These are phyloP conservation scores for Camponotus fellah DNA, from an alignment of 2,888 invertebrate genomes.

Conservation along the genomic window DNA sequence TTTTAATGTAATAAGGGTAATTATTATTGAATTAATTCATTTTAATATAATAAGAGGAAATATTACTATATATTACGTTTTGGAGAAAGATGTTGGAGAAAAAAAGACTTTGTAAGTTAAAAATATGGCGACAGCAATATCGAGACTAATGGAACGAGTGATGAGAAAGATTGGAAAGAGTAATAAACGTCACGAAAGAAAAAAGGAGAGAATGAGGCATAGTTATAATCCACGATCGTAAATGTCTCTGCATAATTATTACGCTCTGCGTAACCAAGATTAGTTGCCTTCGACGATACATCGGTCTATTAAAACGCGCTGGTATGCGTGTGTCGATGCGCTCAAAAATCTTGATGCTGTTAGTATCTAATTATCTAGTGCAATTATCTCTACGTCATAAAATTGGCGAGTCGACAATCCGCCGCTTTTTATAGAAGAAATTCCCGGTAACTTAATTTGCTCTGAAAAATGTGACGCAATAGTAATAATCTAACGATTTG, in stretches of 20 bases:
- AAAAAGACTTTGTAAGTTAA: not conserved
- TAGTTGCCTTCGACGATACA: constrained; percentile 35
- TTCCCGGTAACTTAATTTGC: constrained; percentile 8
- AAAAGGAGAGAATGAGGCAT: constrained; percentile 23
- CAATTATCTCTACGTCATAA: constrained; percentile 48
- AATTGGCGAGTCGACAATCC: constrained; percentile 65
- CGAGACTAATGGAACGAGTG: constrained; percentile 4
- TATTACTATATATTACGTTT: not conserved
- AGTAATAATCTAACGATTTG: constrained; percentile 32
- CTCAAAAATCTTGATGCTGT: constrained; percentile 23
- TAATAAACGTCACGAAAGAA: constrained; percentile 57
- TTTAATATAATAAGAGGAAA: not conserved
- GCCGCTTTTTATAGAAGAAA: constrained; percentile 20
- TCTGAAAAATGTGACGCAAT: constrained; percentile 15
- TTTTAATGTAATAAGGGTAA: not conserved
- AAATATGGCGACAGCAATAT: not conserved
- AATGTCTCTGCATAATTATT: constrained; percentile 62
- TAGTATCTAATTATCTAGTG: constrained; percentile 45
- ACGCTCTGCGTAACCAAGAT: constrained; percentile 52
- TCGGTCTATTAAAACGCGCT: constrained; percentile 27
- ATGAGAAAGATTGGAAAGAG: constrained; percentile 39
- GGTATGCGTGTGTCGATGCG: constrained; percentile 10
- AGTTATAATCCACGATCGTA: constrained; percentile 52
- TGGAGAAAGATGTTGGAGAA: not conserved
- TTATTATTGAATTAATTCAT: not conserved